These are phyloP conservation scores for Octonoba sinensis DNA, from an alignment of 2,888 invertebrate species.

Conservation along the genomic window DNA sequence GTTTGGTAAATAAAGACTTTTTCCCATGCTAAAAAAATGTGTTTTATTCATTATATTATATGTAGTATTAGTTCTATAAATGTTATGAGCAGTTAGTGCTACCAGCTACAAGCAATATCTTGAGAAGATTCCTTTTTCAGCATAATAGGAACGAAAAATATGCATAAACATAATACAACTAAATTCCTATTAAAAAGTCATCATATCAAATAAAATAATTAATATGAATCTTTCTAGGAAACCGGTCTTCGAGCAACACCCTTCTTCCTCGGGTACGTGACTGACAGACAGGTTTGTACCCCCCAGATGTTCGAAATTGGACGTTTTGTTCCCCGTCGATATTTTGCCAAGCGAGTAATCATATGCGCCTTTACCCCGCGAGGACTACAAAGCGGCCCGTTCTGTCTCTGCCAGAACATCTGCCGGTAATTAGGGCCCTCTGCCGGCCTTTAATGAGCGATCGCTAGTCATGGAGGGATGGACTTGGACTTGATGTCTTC, in stretches of 20 bases:
- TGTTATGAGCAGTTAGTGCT: no score
- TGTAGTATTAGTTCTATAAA: no score
- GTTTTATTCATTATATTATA: no score
- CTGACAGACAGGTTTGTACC: conserved; percentile 9
- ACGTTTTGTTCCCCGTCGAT: conserved; percentile 22
- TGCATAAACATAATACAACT: no score
- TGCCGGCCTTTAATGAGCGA: conserved; percentile 30
- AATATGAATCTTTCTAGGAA: no score
- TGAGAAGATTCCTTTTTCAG: no score
- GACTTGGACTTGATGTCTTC: conserved; percentile 29
- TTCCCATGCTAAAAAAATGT: no score
- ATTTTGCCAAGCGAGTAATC: conserved; percentile 12
- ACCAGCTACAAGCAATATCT: no score
- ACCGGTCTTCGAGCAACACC: not conserved
- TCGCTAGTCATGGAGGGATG: conserved; percentile 14
- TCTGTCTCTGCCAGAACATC: conserved; percentile 24
- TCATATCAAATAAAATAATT: no score
- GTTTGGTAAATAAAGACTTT: no score
- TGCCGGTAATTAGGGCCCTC: conserved; percentile 38
- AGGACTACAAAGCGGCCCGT: not conserved
- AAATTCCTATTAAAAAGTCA: no score
- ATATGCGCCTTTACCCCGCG: conserved; percentile 2
- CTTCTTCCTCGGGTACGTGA: conserved; percentile 5
- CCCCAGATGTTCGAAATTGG: not conserved
- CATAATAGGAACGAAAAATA: no score